Evolutionary conservation across 1,140 invertebrate species (phyloP), one percentile per base, ranked within the genome.

Genomic region (Solenopsis invicta): DNA sequence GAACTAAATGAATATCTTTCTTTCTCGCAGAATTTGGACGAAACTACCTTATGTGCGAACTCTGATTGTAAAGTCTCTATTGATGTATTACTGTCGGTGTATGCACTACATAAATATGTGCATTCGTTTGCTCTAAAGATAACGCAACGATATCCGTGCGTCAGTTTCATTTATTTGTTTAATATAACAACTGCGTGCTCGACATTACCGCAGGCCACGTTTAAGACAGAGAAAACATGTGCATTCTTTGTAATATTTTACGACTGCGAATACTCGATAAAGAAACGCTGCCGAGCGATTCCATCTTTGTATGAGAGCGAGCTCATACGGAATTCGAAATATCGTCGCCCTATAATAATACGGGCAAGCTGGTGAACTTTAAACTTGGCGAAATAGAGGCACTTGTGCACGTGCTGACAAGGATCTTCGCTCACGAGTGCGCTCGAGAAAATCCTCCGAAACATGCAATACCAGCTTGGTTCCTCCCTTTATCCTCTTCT

Each of bases 381-480:
- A 45, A 81, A 81, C 78, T 71, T n/a, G 37, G 21, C 18, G 50
- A 56, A 69, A 71, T 81, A 59, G 37, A 45, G 37, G 64, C 37
- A 71, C 78, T 81, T 56, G 59, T 64, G 45, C 75, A 48, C 59
- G 77, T 48, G 21, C 77, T 81, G 77, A 81, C 77, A 81, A 69
- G 64, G n/a, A 81, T 81, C 64, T 69, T 61, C 48, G 61, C 21
- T 56, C 64, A 18, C 50, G 21, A 81, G 66, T 16, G 16, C 37
- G 10, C 50, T 81, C 64, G 52, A 81, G 77, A 69, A 56, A 45
- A 81, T 81, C 64, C 50, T 45, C 41, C 64, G 64, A 69, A 81
- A 56, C 64, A 64, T 21, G 50, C 64, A 13, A 81, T 24, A 69
- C 50, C 24, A 24, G 29, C 50, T 12, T 34, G 45, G 13, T 48